Evolutionary conservation across 2,113 vertebrate genomes (phyloP).

Genomic region (Tylochromis polylepis): DNA sequence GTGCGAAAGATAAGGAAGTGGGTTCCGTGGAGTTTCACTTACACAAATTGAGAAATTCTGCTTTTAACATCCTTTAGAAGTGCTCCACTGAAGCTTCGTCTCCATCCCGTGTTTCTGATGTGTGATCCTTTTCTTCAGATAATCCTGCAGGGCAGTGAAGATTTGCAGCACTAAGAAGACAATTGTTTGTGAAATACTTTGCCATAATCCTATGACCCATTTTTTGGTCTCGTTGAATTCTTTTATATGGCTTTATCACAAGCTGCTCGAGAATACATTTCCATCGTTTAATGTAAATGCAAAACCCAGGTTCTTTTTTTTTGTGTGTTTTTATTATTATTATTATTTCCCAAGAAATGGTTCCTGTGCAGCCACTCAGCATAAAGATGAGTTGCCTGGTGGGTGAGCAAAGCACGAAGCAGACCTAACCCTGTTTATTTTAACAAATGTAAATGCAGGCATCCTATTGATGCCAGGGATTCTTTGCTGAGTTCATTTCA

Average conservation of each 20-base stretch:
- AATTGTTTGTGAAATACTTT: conserved; percentile 51
- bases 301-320: neutral
- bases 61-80: neutral
- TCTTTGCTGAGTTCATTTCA: conserved; percentile 1
- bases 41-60: neutral
- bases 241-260: conserved; percentile 23
- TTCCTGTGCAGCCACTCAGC: conserved; percentile 6
- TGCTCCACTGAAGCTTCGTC: neutral
- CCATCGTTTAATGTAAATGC: conserved; percentile 42
- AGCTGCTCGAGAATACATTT: conserved; percentile 36
- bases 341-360: neutral
- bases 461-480: neutral
- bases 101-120: neutral
- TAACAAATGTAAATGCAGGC: conserved; percentile 25
- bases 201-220: conserved; percentile 58
- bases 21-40: neutral
- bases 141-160: conserved; percentile 30
- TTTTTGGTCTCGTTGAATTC: conserved; percentile 44
- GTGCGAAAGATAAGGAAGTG: neutral
- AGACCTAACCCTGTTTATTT: conserved; percentile 17
- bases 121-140: neutral
- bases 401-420: conserved; percentile 14
- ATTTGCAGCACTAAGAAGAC: conserved; percentile 37
- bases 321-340: neutral
- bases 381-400: conserved; percentile 7